Evolutionary conservation across 35 echinoderm and acorn worm species (phyloP), one percentile per base, ranked within the genome.

Genomic region (Heliocidaris erythrogramma): DNA sequence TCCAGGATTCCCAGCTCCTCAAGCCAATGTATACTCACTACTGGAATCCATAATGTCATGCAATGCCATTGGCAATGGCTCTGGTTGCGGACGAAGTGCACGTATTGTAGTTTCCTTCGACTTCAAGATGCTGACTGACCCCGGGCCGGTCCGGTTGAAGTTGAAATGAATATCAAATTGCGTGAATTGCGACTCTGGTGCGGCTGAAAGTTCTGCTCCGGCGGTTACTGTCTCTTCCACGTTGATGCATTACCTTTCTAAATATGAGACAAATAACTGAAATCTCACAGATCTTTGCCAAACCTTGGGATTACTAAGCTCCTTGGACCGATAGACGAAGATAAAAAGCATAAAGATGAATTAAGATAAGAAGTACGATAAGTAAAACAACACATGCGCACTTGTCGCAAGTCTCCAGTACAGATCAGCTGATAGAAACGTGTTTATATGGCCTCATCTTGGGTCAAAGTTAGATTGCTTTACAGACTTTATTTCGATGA

Each of bases 161-260:
- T 31, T 53, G 31, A n/a, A n/a, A n/a, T n/a, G n/a, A 31, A 30
- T 61, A 95, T 96, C 94, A 97, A 52, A 96, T 88, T 2, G 95
- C 29, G 88, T 97, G 96, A 47, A 97, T 96, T 91, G 96, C 96
- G 9, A 49, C 48, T 94, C 96, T 97, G 9, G 96, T 96, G 5
- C 96, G 93, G 53, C 95, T 96, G 95, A 96, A 97, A 18, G 96
- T 92, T 49, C 96, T 89, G 31, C 96, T 97, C 29, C 96, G 94
- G 85, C 94, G 88, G 89, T 97, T 97, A 14, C 49, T 13, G 31
- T 21, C 48, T 24, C 30, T 86, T 92, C 96, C 96, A 84, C 95
- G 92, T 56, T 90, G 96, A 56, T 49, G 9, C 96, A 97, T 97
- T 32, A 16, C 96, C 87, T 78, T 24, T 78, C 65, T 78, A 21